Conservation (phyloP, 1,140 invertebrate genomes). For the Asobara japonica region DNA sequence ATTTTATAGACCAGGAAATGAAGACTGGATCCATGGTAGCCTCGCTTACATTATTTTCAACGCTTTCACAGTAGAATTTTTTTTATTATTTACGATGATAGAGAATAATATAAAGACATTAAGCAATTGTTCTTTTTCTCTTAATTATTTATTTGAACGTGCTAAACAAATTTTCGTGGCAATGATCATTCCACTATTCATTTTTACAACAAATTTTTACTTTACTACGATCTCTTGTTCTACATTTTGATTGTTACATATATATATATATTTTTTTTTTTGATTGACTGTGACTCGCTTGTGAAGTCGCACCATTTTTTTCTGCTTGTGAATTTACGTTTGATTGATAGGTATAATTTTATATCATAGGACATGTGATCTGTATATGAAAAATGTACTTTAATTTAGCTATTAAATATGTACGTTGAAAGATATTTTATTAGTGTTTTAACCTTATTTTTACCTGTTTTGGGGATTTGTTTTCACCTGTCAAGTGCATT, state of each 20-base stretch:
- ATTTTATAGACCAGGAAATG: not conserved
- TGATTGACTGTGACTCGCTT: no score
- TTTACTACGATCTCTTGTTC: not conserved
- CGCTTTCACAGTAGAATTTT: not conserved
- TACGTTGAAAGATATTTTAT: constrained; percentile 21
- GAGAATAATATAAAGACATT: not conserved
- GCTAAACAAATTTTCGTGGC: no score
- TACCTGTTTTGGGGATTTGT: no score
- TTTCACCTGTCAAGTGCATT: no score
- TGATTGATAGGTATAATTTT: constrained; percentile 16
- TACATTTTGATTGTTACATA: not conserved
- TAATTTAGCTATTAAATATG: constrained; percentile 36
- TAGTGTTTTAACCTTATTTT: not conserved
- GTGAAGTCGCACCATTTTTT: no score
- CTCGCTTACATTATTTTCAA: not conserved
- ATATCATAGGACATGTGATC: constrained; percentile 37
- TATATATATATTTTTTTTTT: no score
- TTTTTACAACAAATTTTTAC: not conserved
- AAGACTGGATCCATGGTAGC: not conserved
- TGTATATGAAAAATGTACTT: constrained; percentile 39
- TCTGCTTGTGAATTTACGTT: not conserved
- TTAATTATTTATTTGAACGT: not conserved
- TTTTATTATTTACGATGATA: not conserved
- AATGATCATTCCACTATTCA: no score
- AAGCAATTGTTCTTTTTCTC: not conserved